A percentile compares a stretch with the other conserved stretches of the same genome.
Conservation (phyloP, 2,797 vertebrate genomes). For the Xenentodon cancila region DNA sequence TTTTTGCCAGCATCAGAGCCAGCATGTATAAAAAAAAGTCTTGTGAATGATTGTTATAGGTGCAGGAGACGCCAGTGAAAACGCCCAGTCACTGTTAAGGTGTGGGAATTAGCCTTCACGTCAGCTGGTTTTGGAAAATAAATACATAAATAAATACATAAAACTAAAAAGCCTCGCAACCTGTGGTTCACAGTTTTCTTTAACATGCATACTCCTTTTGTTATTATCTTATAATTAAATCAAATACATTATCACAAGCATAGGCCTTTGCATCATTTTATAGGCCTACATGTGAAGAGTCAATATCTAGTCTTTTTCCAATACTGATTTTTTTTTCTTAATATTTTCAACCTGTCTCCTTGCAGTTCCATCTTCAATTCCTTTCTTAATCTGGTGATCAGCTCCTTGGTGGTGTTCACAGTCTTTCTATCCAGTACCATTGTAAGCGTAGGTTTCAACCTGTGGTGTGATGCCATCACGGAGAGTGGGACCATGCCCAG, state of each 20-base stretch:
- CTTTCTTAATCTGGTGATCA: constrained; percentile 95
- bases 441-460: constrained; percentile 95
- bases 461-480: constrained; percentile 96
- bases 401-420: constrained; percentile 90
- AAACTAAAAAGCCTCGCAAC: too few relatives aligned
- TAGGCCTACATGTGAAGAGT: too few relatives aligned
- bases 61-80: constrained; percentile 16
- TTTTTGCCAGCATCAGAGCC: background rate
- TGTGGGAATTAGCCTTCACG: constrained; percentile 19
- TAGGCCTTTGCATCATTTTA: background rate
- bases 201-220: too few relatives aligned
- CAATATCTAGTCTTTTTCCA: background rate
- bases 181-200: too few relatives aligned
- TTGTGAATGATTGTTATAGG: background rate
- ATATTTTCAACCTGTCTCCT: constrained; percentile 9
- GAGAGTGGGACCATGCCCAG: constrained; percentile 89
- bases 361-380: constrained; percentile 94
- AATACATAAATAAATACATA: too few relatives aligned
- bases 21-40: background rate
- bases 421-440: constrained; percentile 97
- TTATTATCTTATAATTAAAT: too few relatives aligned
- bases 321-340: background rate
- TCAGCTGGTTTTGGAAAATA: too few relatives aligned
- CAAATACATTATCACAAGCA: background rate
- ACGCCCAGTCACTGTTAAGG: constrained; percentile 32